Base-by-base conservation (phyloP, 1,140 invertebrate genomes). In the Pseudomyrmex pallidus region DNA sequence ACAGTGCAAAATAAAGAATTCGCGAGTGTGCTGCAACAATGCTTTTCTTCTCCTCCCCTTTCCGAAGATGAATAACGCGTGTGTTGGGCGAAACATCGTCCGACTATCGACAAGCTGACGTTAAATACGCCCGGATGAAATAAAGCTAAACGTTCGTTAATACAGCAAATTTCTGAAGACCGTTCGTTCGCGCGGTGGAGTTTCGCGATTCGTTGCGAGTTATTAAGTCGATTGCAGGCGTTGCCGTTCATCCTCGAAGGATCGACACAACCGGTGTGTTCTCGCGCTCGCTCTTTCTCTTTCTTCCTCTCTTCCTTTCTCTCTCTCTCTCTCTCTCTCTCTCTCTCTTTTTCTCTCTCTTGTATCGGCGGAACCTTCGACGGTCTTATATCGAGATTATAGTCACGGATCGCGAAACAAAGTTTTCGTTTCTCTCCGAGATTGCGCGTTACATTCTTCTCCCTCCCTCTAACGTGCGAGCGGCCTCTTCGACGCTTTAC, bases 401-500 rank as follows among this genome's bases (percentile, higher is more conserved):
- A 82, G 74, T 88, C 25, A 73, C 78, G 85, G 17, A 66, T 56
- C 57, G 64, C 62, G 82, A 82, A 35, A 88, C 86, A 87, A 88
- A 57, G 85, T 88, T 88, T 35, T 74, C 64, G 44, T 85, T 35
- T 35, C 35, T 83, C 74, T 25, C 2, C 48, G 22, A 15, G 22
- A 17, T 59, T 10, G 52, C 46, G 12, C 59, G 52, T 35, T 50
- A 54, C 63, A 61, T 74, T 52, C 68, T 48, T 52, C 54, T 48
- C 61, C 15, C 52, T 67, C 50, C 9, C 25, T 12, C 57, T 62
- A 35, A 46, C 57, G 63, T 57, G 82, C 73, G 66, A 73, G 73
- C 70, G 61, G 70, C 72, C 86, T 84, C 86, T 48, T 76, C 78
- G 74, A 62, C 83, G 74, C 66, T 89, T 89, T 89, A 89, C 87